phyloP scores from a whole-genome alignment of 2,797 vertebrate species.

The Merluccius polli region DNA sequence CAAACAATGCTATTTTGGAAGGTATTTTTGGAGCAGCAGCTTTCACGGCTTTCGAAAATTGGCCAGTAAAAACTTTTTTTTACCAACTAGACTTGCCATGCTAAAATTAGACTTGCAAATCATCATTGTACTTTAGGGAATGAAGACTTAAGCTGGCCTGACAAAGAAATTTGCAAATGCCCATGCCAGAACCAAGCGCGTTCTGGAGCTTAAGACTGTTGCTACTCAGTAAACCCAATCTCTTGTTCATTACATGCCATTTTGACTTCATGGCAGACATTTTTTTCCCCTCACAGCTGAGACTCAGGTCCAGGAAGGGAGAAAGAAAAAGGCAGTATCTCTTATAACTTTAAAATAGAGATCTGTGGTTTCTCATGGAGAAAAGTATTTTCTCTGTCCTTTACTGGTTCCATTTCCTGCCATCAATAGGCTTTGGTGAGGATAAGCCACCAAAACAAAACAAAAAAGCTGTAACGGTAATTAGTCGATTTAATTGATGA shows the following conservation, averaged over 20 bases:
- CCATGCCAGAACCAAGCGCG: constrained; percentile 6
- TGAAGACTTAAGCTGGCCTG: not conserved
- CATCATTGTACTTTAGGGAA: not conserved
- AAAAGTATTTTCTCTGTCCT: too few species aligned
- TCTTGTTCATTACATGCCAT: constrained; percentile 30
- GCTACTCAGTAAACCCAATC: constrained; percentile 26
- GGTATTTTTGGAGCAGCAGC: not conserved
- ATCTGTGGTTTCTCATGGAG: not conserved
- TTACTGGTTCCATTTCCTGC: not conserved
- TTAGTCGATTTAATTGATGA: not conserved
- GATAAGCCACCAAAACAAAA: not conserved
- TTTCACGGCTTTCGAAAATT: not conserved
- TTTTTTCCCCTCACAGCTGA: not conserved
- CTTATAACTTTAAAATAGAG: not conserved
- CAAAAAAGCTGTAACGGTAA: too few species aligned
- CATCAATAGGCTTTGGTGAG: not conserved
- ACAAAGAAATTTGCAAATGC: not conserved
- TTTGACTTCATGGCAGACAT: constrained; percentile 4
- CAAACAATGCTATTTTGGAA: not conserved
- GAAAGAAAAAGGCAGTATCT: not conserved
- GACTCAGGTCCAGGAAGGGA: not conserved
- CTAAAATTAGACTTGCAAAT: not conserved
- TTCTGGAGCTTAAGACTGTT: constrained; percentile 12
- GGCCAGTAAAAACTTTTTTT: too few species aligned
- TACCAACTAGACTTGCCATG: not conserved